These are phyloP conservation scores for Cochlearius cochlearius DNA, from an alignment of 2,113 vertebrate genomes.

Conservation along the genomic window DNA sequence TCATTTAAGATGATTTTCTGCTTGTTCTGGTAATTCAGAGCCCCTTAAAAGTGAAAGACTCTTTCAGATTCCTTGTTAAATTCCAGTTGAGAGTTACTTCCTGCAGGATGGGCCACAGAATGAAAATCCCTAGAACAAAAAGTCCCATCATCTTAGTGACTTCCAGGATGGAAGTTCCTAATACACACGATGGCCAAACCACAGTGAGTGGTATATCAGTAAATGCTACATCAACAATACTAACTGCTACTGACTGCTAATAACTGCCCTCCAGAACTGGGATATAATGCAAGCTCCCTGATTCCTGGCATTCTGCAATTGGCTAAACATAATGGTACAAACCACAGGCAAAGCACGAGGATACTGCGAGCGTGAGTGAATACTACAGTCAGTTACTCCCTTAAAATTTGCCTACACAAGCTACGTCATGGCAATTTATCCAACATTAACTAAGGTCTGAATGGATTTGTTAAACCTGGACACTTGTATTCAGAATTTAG, in stretches of 20 bases:
- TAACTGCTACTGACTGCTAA: background rate
- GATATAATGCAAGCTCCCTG: background rate
- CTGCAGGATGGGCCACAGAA: background rate
- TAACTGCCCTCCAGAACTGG: background rate
- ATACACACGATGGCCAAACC: background rate
- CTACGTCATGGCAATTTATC: background rate
- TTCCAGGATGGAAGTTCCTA: background rate
- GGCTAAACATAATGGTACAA: background rate
- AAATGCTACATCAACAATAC: background rate
- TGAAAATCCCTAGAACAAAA: background rate
- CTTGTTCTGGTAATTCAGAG: background rate
- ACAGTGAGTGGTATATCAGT: background rate
- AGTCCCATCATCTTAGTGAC: background rate
- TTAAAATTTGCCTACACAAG: background rate
- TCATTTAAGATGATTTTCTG: background rate
- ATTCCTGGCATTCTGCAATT: background rate
- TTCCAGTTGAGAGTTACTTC: background rate
- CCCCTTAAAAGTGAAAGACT: background rate
- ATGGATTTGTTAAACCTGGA: background rate
- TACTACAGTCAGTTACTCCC: background rate
- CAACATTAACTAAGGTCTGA: background rate
- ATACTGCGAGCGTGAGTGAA: background rate
- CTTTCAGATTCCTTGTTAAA: background rate
- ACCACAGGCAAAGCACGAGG: background rate
- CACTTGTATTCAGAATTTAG: background rate